Evolutionary conservation across 2,113 vertebrate species (phyloP).

Genomic region (Genyomyrus donnyi): DNA sequence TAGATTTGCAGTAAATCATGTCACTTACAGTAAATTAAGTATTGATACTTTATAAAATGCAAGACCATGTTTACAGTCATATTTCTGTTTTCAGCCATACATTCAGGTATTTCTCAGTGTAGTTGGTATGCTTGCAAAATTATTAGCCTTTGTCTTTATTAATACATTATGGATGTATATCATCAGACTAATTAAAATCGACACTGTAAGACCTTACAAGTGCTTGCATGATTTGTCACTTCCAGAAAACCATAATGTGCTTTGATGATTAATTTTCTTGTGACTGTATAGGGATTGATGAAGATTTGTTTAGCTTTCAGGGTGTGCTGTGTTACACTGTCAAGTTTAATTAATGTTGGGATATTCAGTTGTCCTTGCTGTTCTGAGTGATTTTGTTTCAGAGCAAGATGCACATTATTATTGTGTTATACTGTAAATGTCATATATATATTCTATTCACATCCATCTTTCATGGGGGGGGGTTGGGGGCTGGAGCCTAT

Average conservation of each 20-base stretch:
- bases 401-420: neutral
- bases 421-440: neutral
- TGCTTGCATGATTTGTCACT: neutral
- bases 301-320: neutral
- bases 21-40: neutral
- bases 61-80: neutral
- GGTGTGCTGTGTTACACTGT: neutral
- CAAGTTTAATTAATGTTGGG: neutral
- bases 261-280: neutral
- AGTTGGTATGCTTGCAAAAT: neutral
- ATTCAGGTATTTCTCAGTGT: neutral
- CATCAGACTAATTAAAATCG: neutral
- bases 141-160: neutral
- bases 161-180: neutral
- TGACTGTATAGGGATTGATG: neutral
- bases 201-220: neutral
- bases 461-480: neutral
- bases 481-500: neutral
- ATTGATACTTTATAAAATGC: neutral
- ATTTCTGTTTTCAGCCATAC: neutral
- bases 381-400: neutral
- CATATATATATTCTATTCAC: neutral
- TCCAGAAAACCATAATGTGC: neutral
- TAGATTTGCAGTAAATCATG: neutral
- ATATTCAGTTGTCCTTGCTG: neutral